Evolutionary conservation across 2,797 vertebrate genomes (phyloP).

Genomic region (Neosilurus hyrtlii): DNA sequence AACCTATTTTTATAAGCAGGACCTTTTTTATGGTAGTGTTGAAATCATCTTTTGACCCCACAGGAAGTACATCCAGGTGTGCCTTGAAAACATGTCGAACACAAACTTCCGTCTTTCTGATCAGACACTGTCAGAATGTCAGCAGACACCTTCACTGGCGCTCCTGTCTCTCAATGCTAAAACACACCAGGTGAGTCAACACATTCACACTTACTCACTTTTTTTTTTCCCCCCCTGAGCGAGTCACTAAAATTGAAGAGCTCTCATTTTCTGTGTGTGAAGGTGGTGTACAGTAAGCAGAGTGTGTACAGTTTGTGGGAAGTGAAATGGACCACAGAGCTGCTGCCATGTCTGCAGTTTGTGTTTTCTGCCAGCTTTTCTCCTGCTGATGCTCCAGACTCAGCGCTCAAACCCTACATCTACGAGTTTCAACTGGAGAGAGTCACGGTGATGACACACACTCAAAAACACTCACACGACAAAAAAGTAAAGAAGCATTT

Average conservation of each 20-base stretch:
- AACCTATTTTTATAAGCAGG: not conserved
- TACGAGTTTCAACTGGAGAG: conserved; percentile 89
- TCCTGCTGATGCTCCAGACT: conserved; percentile 71
- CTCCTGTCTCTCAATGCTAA: conserved; percentile 79
- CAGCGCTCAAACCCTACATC: conserved; percentile 82
- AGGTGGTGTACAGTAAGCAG: conserved; percentile 87
- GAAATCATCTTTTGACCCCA: conserved; percentile 34
- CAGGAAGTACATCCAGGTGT: conserved; percentile 96
- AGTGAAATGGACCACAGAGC: conserved; percentile 80
- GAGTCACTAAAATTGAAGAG: not conserved
- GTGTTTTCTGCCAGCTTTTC: conserved; percentile 85
- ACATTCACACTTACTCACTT: not conserved
- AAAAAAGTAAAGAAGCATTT: conserved; percentile 30
- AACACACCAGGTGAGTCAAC: conserved; percentile 77
- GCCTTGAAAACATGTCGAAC: conserved; percentile 89
- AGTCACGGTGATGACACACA: conserved; percentile 74
- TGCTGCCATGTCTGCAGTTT: conserved; percentile 80
- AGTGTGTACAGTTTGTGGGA: conserved; percentile 93
- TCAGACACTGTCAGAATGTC: conserved; percentile 73
- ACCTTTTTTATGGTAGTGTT: not conserved
- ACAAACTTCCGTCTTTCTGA: conserved; percentile 84
- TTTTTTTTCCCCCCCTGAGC: not conserved
- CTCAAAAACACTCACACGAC: conserved; percentile 57
- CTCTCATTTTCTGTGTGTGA: conserved; percentile 45
- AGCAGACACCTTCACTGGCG: conserved; percentile 66